phyloP scores from a whole-genome alignment of 2,888 invertebrate genomes.

The Mesoligia furuncula region DNA sequence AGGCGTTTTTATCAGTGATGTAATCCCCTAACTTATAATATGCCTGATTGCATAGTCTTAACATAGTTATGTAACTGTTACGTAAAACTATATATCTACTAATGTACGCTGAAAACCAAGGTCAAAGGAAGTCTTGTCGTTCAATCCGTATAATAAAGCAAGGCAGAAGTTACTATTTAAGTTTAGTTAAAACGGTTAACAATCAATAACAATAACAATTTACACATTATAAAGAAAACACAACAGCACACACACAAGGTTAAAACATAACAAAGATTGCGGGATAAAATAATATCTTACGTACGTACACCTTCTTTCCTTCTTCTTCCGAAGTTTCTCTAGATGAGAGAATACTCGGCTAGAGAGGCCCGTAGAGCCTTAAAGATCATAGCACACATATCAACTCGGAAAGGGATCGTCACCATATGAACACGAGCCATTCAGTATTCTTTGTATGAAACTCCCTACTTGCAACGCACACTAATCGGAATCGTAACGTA shows the following conservation, averaged over 20 bases:
- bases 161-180: background rate
- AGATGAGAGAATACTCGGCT: background rate
- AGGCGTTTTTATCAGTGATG: no score
- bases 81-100: background rate
- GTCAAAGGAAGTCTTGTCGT: background rate
- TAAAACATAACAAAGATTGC: background rate
- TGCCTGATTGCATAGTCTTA: no score
- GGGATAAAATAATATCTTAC: background rate
- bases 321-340: background rate
- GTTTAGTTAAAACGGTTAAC: background rate
- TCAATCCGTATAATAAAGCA: background rate
- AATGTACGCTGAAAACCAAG: background rate
- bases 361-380: background rate
- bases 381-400: no score
- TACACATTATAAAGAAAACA: background rate
- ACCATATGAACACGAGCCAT: no score
- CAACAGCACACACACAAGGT: background rate
- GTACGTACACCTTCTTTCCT: background rate
- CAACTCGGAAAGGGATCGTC: no score
- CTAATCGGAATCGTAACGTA: no score
- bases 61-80: slow-evolving; percentile 8
- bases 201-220: background rate
- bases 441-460: no score
- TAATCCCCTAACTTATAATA: no score
- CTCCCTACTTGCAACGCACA: no score